Percentiles rank a stretch among this genome's conserved stretches.
Evolutionary conservation across 2,888 invertebrate species (phyloP).

Genomic region (Macaria liturata): DNA sequence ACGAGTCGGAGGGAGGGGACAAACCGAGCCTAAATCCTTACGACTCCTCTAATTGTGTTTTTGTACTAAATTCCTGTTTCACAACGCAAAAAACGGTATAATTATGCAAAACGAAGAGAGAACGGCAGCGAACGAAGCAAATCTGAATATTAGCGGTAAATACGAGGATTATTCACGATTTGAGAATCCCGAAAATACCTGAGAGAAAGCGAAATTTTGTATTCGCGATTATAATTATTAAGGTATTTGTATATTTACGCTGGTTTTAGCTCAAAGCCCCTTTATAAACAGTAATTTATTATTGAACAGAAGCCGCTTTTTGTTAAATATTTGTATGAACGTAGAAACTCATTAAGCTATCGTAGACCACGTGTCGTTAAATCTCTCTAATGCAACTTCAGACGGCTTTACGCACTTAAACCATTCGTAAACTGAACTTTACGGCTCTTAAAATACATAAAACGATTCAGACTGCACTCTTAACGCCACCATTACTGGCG

Average conservation of each 20-base stretch:
- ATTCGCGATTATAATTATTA: constrained; percentile 17
- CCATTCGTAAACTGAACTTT: constrained; percentile 46
- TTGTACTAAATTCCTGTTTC: constrained; percentile 34
- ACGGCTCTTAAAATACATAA: constrained; percentile 55
- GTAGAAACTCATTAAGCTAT: constrained; percentile 30
- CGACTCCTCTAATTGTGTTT: constrained; percentile 38
- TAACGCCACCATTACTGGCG: constrained; percentile 51
- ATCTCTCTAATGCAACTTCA: constrained; percentile 36
- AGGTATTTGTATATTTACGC: constrained; percentile 16
- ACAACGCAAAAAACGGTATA: constrained; percentile 37
- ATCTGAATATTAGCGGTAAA: constrained; percentile 34
- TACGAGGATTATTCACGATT: constrained; percentile 33
- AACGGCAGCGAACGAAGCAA: constrained; percentile 29
- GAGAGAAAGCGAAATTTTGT: constrained; percentile 14
- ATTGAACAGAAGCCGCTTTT: too few relatives aligned
- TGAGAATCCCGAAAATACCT: constrained; percentile 26
- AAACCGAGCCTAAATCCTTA: constrained; percentile 32
- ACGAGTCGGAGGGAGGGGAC: constrained; percentile 23
- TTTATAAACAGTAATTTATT: too few relatives aligned
- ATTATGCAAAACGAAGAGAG: constrained; percentile 35
- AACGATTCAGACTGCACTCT: constrained; percentile 47
- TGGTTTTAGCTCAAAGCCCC: background rate
- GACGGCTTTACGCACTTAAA: constrained; percentile 40
- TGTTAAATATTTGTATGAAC: background rate
- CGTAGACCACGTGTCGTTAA: constrained; percentile 32